phyloP scores from a whole-genome alignment of 2,797 vertebrate species.

The Tarsius wallacei region DNA sequence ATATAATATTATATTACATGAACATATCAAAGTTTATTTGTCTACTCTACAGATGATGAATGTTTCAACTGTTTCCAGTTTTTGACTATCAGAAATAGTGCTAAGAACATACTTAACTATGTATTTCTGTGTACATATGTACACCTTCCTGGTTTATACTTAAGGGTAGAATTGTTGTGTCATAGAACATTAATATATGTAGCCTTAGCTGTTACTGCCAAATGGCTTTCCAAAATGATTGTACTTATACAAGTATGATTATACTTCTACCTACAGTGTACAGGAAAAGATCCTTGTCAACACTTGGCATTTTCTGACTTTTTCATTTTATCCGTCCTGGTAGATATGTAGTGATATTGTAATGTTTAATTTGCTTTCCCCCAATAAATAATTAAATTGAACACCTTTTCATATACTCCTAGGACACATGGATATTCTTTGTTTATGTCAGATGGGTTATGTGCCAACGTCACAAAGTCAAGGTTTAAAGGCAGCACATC shows the following conservation, averaged over 20 bases:
- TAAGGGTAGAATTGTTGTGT: neutral
- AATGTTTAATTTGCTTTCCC: neutral
- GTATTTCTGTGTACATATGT: neutral
- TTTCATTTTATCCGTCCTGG: neutral
- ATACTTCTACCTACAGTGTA: neutral
- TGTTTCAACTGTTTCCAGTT: neutral
- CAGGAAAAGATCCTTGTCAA: neutral
- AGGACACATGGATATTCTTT: neutral
- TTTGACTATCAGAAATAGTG: neutral
- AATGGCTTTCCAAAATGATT: neutral
- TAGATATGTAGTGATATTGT: neutral
- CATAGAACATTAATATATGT: neutral
- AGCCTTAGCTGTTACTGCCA: neutral
- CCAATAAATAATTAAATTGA: neutral
- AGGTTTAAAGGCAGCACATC: too few relatives aligned
- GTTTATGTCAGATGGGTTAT: too few relatives aligned
- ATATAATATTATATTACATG: neutral
- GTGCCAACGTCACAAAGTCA: too few relatives aligned
- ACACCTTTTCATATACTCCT: neutral
- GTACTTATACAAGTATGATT: too few relatives aligned
- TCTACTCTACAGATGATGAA: neutral
- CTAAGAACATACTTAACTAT: neutral
- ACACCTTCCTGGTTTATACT: neutral
- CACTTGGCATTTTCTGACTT: neutral
- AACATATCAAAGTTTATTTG: neutral